Conservation (phyloP, 2,113 vertebrate species). For the Paradoxurus hermaphroditus region DNA sequence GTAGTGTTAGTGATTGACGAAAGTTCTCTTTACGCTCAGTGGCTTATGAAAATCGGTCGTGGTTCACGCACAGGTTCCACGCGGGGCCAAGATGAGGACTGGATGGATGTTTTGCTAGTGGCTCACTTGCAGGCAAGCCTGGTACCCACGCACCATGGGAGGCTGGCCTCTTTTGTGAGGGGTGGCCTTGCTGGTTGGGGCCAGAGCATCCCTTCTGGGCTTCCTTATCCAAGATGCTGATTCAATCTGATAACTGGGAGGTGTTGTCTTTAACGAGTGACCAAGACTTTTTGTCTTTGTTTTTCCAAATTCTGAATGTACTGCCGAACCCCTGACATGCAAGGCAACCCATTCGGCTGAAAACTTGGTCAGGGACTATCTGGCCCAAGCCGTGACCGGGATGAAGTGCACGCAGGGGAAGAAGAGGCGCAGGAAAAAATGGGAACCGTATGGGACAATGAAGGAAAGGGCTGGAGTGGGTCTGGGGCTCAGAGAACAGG, state of each 20-base stretch:
- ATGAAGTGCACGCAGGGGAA: neutral
- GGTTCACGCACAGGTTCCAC: neutral
- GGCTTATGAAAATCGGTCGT: neutral
- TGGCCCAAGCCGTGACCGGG: neutral
- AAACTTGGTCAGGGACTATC: neutral
- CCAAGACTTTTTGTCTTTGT: neutral
- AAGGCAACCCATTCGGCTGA: neutral
- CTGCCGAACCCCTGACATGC: neutral
- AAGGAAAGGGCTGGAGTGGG: neutral
- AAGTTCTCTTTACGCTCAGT: neutral
- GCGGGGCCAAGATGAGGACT: neutral
- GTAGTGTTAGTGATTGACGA: too few relatives aligned
- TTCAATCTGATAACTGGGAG: neutral
- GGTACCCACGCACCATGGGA: neutral
- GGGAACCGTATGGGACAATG: neutral
- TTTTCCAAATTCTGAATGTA: neutral
- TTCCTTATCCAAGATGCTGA: neutral
- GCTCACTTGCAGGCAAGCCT: neutral
- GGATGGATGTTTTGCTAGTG: neutral
- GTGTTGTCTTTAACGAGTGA: neutral
- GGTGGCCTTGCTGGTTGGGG: neutral
- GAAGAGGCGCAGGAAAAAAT: neutral
- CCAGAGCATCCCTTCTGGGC: neutral
- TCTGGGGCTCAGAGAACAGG: neutral
- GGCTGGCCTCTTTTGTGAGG: neutral